Base-by-base conservation (phyloP, 2,888 invertebrate genomes). In the Ochropleura leucogaster region DNA sequence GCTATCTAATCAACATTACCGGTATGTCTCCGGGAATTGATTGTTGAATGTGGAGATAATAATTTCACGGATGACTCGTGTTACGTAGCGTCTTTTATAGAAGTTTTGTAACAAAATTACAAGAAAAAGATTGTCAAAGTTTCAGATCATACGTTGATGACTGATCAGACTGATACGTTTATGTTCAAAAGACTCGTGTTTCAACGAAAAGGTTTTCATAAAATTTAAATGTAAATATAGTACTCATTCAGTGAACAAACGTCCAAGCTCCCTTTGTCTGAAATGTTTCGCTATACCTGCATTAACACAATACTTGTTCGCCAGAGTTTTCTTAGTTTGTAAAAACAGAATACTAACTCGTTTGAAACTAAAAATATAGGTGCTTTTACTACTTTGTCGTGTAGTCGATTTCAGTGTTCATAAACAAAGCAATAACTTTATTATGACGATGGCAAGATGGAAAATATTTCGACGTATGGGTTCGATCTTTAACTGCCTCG, bases 401-500 rank as follows among this genome's bases (percentile, higher is more conserved):
- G 18, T 59, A 44, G 53, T 62, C 42, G 42, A 72, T 71, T 68
- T 59, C 8, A 44, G 49, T 69, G 68, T 70, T 76, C 12, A 59
- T 74, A 70, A 59, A 70, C 12, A 46, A 63, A 72, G 63, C 65
- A 75, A 86, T 79, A 85, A 84, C 72, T 72, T 77, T 79, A 70
- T 80, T 67, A 80, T 70, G 71, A 72, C 74, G 42, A 73, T 72
- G 44, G 73, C 57, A 79, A 73, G 80, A 82, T 71, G 83, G 85
- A 68, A 85, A 78, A 84, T 75, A 85, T 72, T 76, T 85, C 67
- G 75, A 77, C 85, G 79, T 86, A 87, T 87, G 85, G 84, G 80
- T 82, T 88, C 89, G 88, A 90, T 91, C 89, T 88, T 89, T 89
- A 89, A 91, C 90, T 90, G 89, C 80, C 87, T 85, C 84, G 85